Evolutionary conservation across 2,888 invertebrate genomes (phyloP).

Genomic region (Xanthia icteritia): DNA sequence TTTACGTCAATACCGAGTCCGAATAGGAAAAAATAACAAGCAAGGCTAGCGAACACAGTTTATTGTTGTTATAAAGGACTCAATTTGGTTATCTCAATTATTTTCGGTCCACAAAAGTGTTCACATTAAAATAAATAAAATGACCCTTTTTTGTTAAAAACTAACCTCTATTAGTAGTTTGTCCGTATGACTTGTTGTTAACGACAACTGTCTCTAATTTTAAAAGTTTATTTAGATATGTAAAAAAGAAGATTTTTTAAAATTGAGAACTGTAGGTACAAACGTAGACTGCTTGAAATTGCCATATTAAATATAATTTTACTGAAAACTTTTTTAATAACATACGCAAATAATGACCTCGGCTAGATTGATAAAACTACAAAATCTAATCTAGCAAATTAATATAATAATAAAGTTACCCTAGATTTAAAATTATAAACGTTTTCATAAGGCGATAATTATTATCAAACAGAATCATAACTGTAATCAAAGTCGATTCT

Average conservation of each 20-base stretch:
- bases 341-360: neutral
- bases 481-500: neutral
- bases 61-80: conserved; percentile 34
- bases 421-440: neutral
- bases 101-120: conserved; percentile 16
- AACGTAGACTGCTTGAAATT: neutral
- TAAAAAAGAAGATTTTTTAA: neutral
- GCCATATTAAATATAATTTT: neutral
- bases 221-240: neutral
- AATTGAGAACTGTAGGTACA: neutral
- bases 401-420: too few relatives aligned
- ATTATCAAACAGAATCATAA: neutral
- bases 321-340: conserved; percentile 6
- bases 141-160: conserved; percentile 1
- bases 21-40: conserved; percentile 26
- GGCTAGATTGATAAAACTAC: neutral
- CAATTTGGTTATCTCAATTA: conserved; percentile 21
- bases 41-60: conserved; percentile 40
- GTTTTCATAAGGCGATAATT: neutral
- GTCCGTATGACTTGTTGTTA: neutral
- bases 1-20: neutral
- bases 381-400: too few relatives aligned
- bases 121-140: conserved; percentile 20
- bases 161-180: neutral
- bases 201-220: neutral